Evolutionary conservation across 2,113 vertebrate species (phyloP).

Genomic region (Polyodon spathula): DNA sequence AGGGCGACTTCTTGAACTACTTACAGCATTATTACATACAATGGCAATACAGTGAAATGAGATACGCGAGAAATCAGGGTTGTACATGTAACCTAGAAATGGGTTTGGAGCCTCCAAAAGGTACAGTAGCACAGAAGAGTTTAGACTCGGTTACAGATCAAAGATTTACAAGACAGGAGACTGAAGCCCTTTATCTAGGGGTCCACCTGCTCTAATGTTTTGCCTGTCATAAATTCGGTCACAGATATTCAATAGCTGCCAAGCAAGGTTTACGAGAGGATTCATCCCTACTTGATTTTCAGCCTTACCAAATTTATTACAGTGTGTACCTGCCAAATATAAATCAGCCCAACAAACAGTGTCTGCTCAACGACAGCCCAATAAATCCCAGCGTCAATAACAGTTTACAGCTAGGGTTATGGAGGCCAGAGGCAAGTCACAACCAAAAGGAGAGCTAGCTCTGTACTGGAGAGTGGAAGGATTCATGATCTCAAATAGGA

Average conservation of each 20-base stretch:
- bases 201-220: slow-evolving; percentile 1
- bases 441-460: background rate
- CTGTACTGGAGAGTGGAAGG: slow-evolving; percentile 8
- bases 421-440: slow-evolving; percentile 3
- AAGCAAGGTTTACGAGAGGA: background rate
- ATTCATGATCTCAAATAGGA: too few relatives aligned
- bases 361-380: background rate
- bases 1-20: too few relatives aligned
- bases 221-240: background rate
- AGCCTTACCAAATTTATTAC: background rate
- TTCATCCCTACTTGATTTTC: background rate
- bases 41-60: too few relatives aligned
- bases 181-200: background rate
- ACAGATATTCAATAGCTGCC: background rate
- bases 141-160: too few relatives aligned
- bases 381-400: background rate
- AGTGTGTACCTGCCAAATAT: background rate
- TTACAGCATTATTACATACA: too few relatives aligned
- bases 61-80: too few relatives aligned
- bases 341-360: background rate
- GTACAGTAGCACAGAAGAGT: too few relatives aligned
- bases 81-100: background rate
- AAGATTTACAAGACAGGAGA: slow-evolving; percentile 1
- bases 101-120: too few relatives aligned
- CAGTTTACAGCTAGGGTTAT: slow-evolving; percentile 3